Evolutionary conservation across 2,888 invertebrate genomes (phyloP).

Genomic region (Heterodera filipjevi): DNA sequence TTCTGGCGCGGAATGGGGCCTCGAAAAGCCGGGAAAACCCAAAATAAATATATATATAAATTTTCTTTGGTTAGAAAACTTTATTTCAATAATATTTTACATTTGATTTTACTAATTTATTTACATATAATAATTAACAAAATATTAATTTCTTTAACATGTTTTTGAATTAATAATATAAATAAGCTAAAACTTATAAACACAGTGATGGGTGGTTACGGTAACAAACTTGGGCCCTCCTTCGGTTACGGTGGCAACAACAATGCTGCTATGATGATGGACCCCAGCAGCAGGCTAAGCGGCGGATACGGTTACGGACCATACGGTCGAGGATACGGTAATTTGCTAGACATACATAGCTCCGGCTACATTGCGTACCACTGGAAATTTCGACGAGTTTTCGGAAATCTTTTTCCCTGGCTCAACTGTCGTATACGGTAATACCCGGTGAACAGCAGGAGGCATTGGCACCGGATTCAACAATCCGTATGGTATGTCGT

Average conservation of each 20-base stretch:
- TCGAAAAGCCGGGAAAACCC: too few species aligned
- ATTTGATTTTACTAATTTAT: not conserved
- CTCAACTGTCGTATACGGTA: not conserved
- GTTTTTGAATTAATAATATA: not conserved
- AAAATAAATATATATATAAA: not conserved
- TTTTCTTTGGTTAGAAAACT: not conserved
- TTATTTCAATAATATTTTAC: not conserved
- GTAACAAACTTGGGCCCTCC: not conserved
- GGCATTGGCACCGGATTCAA: not conserved
- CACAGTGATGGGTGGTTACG: not conserved
- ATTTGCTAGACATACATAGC: too few species aligned
- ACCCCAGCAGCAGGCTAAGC: not conserved
- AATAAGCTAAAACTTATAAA: not conserved
- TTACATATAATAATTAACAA: not conserved
- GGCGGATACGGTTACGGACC: not conserved
- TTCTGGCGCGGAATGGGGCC: too few species aligned
- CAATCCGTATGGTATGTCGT: not conserved
- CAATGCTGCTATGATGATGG: not conserved
- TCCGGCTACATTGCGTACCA: too few species aligned
- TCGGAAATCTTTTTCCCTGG: too few species aligned
- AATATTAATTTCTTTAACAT: not conserved
- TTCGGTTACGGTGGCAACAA: not conserved
- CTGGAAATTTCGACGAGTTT: too few species aligned
- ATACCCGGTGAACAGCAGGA: not conserved
- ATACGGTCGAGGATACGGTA: not conserved